Evolutionary conservation across 2,888 invertebrate species (phyloP).

Genomic region (Chrysolina oricalcia): DNA sequence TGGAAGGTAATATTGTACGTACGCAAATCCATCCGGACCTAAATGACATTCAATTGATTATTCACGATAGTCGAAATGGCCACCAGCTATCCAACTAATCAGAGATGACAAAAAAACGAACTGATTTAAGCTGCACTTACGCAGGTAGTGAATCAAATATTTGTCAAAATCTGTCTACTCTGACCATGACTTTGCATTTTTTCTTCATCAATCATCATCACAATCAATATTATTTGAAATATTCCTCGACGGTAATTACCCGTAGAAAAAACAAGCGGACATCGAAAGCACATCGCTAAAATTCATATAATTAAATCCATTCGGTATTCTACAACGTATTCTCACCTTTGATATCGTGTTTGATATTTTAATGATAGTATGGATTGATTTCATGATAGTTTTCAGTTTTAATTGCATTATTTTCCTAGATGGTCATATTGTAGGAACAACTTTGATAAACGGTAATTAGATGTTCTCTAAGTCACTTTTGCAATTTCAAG

Average conservation of each 20-base stretch:
- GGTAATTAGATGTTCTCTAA: constrained; percentile 13
- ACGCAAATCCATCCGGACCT: no score
- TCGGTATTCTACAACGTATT: constrained; percentile 3
- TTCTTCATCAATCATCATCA: background rate
- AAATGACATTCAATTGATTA: no score
- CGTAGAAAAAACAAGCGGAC: constrained; percentile 4
- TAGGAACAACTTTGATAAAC: background rate
- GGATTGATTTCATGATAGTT: constrained; percentile 16
- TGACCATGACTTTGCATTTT: constrained; percentile 3
- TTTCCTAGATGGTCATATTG: background rate
- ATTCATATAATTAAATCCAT: constrained; percentile 20
- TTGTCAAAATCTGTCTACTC: background rate
- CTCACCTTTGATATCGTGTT: constrained; percentile 7
- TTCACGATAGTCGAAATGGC: no score
- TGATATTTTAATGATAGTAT: constrained; percentile 15
- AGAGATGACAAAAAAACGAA: no score
- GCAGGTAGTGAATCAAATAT: background rate
- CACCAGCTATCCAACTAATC: no score
- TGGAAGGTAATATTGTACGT: no score
- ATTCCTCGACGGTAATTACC: background rate
- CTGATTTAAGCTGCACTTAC: no score
- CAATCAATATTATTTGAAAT: background rate
- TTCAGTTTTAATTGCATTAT: constrained; percentile 11
- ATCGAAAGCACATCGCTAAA: constrained; percentile 22
- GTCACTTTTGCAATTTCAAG: background rate